Base-by-base conservation (phyloP, 2,113 vertebrate species). In the Trogon surrucura region DNA sequence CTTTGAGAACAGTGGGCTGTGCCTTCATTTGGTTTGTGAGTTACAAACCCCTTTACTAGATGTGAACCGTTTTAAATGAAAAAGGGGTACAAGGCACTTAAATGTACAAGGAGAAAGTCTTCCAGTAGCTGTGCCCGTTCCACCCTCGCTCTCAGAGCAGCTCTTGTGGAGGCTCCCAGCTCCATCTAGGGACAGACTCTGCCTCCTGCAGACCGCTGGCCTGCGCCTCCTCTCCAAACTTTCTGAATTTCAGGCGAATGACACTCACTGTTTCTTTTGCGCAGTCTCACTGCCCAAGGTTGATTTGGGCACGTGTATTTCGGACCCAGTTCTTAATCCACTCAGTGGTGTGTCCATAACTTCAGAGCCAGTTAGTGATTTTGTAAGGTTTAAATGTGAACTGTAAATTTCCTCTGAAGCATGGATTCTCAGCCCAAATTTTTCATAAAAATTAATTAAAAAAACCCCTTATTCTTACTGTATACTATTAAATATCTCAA, bases 71-170 rank as follows among this genome's bases (percentile, higher is more conserved):
- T 75, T 79, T 23, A 41, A 36, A 79, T 85, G 44, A 32, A 62
- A 77, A 78, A 56, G 18, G 17, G 18, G 6, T 22, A 44, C 13
- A 25, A 51, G 32, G 11, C 17, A 8, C 36, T 73, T 38, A 29
- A 66, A 30, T 2, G 2, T 54, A 4, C 3, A 10, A 32, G 13
- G 44, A 36, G 13, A n/a, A 13, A 72, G 54, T 16, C 45, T 65
- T 12, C 16, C 48, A 16, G 29, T 13, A 29, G 53, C 57, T 58
- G 20, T 60, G 74, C 10, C 20, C 1, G 2, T 54, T 41, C 9
- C 0, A 3, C 5, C 26, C 32, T 29, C 11, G 0, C 25, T 8
- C 17, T 30, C 27, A 14, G 5, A 53, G 45, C 18, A 1, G 0
- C 17, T 41, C 45, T 47, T 80, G 53, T 61, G 41, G 38, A 62